Base-by-base conservation (phyloP, 1,140 invertebrate species). In the Drusus annulatus region DNA sequence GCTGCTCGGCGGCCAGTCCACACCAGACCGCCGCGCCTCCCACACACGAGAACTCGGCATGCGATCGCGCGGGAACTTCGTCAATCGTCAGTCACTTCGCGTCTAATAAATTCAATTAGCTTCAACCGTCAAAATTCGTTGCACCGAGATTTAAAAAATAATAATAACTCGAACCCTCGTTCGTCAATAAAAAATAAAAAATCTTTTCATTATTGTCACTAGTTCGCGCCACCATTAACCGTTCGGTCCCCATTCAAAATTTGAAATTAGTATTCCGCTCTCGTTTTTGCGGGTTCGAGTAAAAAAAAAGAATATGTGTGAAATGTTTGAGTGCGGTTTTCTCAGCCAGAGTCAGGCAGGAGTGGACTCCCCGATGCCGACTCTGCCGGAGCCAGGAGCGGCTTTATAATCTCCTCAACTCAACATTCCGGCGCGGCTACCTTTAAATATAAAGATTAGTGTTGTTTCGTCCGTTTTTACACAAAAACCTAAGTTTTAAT, bases 21-120 rank as follows among this genome's bases (percentile, higher is more conserved):
- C 71, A 45, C 28, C 71, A 69, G 71, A 36, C 68, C 45, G 56
- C 51, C 69, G 78, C 60, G 36, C 56, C 51, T 16, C 23, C 17
- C 77, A 45, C 77, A 71, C 65, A 52, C 63, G 51, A 25, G 17
- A 45, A 17, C 52, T 75, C 52, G 17, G 68, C 10, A 17, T 17
- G 71, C 54, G 23, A 56, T 31, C 71, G 71, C 71, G 71, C 71
- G 71, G 71, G 71, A 75, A 75, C 50, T 25, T 71, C 68, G 68
- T 71, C 3, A 36, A 36, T 36, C 31, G 31, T 36, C 36, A 45
- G 8, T 45, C 36, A 13, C 36, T 45, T 45, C 25, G 17, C 19
- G 62, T 63, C 62, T 21, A 50, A 52, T 50, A 21, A 51, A 15
- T 51, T 25, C 17, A 51, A 10, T 21, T 21, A 19, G 13, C 19